phyloP scores from a whole-genome alignment of 2,113 vertebrate species.

The Semicossyphus pulcher region DNA sequence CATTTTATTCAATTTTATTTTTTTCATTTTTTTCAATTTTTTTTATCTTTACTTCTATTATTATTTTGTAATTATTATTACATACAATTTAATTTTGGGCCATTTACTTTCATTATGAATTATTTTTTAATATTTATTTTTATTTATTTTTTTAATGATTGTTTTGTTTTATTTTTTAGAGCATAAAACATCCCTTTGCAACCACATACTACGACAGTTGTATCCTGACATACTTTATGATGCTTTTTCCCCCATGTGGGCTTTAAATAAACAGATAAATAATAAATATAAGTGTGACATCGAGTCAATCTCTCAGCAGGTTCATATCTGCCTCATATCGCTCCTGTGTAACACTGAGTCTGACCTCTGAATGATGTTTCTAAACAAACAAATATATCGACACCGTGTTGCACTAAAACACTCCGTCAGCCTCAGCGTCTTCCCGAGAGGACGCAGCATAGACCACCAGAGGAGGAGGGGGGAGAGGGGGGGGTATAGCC shows the following conservation, averaged over 20 bases:
- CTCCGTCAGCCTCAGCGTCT: conserved; percentile 47
- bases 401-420: conserved; percentile 8
- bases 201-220: neutral
- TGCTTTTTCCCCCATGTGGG: neutral
- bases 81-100: no score
- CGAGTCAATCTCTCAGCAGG: conserved; percentile 36
- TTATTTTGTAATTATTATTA: neutral
- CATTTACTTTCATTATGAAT: no score
- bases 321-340: conserved; percentile 37
- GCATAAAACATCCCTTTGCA: neutral
- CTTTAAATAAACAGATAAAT: neutral
- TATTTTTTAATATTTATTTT: neutral
- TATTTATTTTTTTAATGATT: no score
- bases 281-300: conserved; percentile 24
- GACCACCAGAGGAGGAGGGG: neutral
- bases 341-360: conserved; percentile 11
- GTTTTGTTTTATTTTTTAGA: no score
- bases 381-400: conserved; percentile 53
- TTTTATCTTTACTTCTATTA: neutral
- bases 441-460: conserved; percentile 29
- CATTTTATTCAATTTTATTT: neutral
- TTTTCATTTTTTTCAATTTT: neutral
- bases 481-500: neutral
- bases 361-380: conserved; percentile 50
- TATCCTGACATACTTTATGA: neutral